phyloP scores from a whole-genome alignment of 2,888 invertebrate species.

The Cremastinae sp. region DNA sequence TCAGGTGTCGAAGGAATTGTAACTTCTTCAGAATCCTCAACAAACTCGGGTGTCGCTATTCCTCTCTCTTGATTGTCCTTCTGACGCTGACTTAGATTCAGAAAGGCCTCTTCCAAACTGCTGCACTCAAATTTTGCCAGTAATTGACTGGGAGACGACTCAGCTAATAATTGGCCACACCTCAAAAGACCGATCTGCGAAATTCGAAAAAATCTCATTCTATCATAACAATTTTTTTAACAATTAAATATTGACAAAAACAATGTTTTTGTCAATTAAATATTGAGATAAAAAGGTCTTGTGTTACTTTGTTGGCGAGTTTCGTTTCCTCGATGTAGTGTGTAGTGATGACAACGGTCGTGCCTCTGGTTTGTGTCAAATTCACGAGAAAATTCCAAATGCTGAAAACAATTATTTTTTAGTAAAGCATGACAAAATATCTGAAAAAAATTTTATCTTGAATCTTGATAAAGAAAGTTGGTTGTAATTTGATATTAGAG shows the following conservation, averaged over 20 bases:
- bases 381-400: constrained; percentile 93
- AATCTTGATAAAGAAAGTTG: neutral
- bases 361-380: constrained; percentile 85
- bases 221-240: neutral
- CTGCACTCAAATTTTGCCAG: constrained; percentile 86
- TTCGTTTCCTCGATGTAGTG: constrained; percentile 97
- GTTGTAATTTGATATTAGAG: constrained; percentile 11
- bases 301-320: constrained; percentile 86
- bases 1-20: constrained; percentile 38
- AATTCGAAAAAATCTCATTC: neutral
- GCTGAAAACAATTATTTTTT: constrained; percentile 81
- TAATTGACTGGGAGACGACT: constrained; percentile 89
- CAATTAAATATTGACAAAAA: constrained; percentile 10
- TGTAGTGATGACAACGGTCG: constrained; percentile 94
- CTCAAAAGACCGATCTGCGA: constrained; percentile 93
- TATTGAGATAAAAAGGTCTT: neutral
- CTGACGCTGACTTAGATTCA: constrained; percentile 88
- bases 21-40: constrained; percentile 62
- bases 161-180: constrained; percentile 91
- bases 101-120: constrained; percentile 93
- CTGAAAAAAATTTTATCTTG: no score
- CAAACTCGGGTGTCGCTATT: constrained; percentile 48
- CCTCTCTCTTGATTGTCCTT: constrained; percentile 75
- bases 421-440: no score
- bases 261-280: neutral